Evolutionary conservation across 2,888 invertebrate genomes (phyloP).

Genomic region (Acanthacorydalis orientalis): DNA sequence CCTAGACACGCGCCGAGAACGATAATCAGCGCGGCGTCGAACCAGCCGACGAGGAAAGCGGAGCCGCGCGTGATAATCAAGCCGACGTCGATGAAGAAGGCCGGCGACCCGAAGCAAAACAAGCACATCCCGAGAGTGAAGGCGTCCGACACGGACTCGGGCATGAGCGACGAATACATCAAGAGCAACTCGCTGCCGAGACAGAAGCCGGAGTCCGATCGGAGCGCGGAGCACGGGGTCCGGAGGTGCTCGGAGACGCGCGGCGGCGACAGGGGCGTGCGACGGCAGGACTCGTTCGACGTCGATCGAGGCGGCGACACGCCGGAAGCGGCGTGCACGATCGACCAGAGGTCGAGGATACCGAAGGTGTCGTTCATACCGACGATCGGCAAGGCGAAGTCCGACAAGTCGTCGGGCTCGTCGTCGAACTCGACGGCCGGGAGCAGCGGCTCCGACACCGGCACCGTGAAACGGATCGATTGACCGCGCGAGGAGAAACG

Average conservation of each 20-base stretch:
- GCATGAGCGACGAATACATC: background rate
- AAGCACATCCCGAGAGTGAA: slow-evolving; percentile 32
- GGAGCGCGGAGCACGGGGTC: background rate
- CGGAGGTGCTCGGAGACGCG: background rate
- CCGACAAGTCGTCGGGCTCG: slow-evolving; percentile 33
- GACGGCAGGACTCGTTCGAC: background rate
- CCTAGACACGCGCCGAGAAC: slow-evolving; percentile 24
- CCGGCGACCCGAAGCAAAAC: slow-evolving; percentile 14
- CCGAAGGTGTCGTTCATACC: slow-evolving; percentile 2
- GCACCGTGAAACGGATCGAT: slow-evolving; percentile 23
- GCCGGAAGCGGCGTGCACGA: background rate
- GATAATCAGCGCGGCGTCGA: slow-evolving; percentile 33
- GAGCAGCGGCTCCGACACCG: slow-evolving; percentile 22
- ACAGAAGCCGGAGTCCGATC: background rate
- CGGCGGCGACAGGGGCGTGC: background rate
- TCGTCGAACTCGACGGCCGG: slow-evolving; percentile 32
- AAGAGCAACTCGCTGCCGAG: background rate
- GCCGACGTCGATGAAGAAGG: slow-evolving; percentile 29
- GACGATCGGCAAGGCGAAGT: slow-evolving; percentile 15
- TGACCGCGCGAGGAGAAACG: background rate
- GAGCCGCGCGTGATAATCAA: slow-evolving; percentile 45
- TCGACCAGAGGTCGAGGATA: slow-evolving; percentile 4
- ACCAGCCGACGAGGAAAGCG: slow-evolving; percentile 22
- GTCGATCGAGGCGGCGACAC: no score
- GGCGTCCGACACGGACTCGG: slow-evolving; percentile 16